Percentiles rank a stretch among this genome's conserved stretches.
Conservation (phyloP, 1,140 invertebrate species). For the Hesperophylax magnus region DNA sequence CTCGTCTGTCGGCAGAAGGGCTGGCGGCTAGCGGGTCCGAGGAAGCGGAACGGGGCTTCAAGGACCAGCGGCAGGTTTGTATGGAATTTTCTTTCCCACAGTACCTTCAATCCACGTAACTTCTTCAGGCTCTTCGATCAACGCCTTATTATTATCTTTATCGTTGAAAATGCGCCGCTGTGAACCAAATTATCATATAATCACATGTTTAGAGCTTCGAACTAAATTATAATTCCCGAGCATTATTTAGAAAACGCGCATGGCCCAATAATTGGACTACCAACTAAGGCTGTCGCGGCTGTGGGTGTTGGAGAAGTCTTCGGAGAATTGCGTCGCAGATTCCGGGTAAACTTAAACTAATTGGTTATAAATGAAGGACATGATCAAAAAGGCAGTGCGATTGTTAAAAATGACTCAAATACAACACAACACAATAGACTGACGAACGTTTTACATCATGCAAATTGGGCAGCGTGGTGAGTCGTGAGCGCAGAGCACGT, state of each 20-base stretch:
- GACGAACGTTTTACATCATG: no score
- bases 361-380: slow-evolving; percentile 19
- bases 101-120: no score
- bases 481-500: no score
- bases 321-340: slow-evolving; percentile 25
- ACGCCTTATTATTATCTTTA: neutral
- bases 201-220: slow-evolving; percentile 1
- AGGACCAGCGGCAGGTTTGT: slow-evolving; percentile 8
- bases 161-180: neutral
- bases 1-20: neutral
- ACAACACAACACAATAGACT: no score
- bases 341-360: slow-evolving; percentile 34
- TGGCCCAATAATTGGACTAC: slow-evolving; percentile 6
- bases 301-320: slow-evolving; percentile 23
- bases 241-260: slow-evolving; percentile 16
- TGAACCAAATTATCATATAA: slow-evolving; percentile 27
- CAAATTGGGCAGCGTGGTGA: no score
- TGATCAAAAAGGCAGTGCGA: slow-evolving; percentile 20
- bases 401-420: slow-evolving; percentile 28
- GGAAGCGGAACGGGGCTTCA: slow-evolving; percentile 14
- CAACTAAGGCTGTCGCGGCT: neutral
- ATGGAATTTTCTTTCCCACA: slow-evolving; percentile 13
- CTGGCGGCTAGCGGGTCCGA: neutral
- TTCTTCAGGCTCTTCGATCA: neutral
- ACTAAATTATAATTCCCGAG: neutral